Conservation (phyloP, 2,113 vertebrate species). For the Pica pica region DNA sequence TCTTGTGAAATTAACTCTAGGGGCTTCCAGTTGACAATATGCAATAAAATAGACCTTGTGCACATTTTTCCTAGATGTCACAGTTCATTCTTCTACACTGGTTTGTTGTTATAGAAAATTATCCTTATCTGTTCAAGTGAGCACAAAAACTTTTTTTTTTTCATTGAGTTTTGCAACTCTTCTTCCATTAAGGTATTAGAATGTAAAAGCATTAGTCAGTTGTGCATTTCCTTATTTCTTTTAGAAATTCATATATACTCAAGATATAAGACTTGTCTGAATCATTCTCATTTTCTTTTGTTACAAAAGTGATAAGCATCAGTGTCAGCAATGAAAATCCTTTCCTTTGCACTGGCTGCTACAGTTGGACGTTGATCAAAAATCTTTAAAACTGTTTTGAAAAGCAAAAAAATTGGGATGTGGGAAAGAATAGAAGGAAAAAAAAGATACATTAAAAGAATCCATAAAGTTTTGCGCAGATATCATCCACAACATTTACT, state of each 20-base stretch:
- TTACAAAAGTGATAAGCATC: background rate
- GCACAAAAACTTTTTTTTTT: background rate
- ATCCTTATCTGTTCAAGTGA: background rate
- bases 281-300: background rate
- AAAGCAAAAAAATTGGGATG: background rate
- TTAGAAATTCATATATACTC: background rate
- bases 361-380: background rate
- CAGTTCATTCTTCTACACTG: background rate
- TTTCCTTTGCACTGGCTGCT: background rate
- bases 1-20: background rate
- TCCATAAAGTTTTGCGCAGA: background rate
- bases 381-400: background rate
- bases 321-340: background rate
- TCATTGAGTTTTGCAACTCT: background rate
- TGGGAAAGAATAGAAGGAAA: background rate
- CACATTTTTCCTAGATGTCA: background rate
- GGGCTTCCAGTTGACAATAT: background rate
- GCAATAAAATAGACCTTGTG: background rate
- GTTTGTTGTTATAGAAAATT: background rate
- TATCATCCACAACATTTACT: background rate
- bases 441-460: background rate
- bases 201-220: background rate
- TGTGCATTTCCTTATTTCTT: background rate
- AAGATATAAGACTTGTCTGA: background rate
- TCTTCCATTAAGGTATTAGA: background rate